Evolutionary conservation across 1,140 invertebrate genomes (phyloP), one percentile per base, ranked within the genome.

Genomic region (Brachionus sp.): DNA sequence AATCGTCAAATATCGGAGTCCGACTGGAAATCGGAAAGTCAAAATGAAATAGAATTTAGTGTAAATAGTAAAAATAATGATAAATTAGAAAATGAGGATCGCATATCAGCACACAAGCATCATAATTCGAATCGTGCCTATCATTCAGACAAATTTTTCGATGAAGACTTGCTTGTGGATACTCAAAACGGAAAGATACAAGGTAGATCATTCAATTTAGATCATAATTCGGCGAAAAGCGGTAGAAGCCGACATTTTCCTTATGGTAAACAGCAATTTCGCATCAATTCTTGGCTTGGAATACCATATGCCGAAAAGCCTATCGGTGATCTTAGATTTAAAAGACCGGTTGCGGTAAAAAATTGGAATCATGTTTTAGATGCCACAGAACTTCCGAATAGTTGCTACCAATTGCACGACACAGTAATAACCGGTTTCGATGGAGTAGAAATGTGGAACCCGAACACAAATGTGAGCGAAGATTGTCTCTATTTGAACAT

Each of bases 401-500:
- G 94, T 44, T 98, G 97, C 90, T 93, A 94, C 85, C 95, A 97
- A 90, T 93, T 95, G 62, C 91, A 93, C 83, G 96, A 98, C 89
- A 94, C 92, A 0, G 91, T 94, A 35, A 98, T 98, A 86, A 94
- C 93, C 44, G 93, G 95, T 87, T 98, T 98, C 88, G 89, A 93
- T 3, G 96, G 96, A 16, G 92, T 95, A 5, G 93, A 92, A 82
- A 95, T 97, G 92, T 98, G 97, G 96, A 98, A 98, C 89, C 93
- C 96, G 23, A 97, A 97, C 86, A 97, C 95, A n/a, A 70, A 86
- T 33, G 88, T 95, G 83, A 94, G 92, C 85, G 97, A 98, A 91
- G 96, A 98, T 89, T 98, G 97, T 88, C 92, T 98, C 13, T 97
- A 96, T 88, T 91, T 98, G 80, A 98, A 96, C 88, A 94, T 98